Evolutionary conservation across 2,797 vertebrate genomes (phyloP).

Genomic region (Sebastes ruberrimus): DNA sequence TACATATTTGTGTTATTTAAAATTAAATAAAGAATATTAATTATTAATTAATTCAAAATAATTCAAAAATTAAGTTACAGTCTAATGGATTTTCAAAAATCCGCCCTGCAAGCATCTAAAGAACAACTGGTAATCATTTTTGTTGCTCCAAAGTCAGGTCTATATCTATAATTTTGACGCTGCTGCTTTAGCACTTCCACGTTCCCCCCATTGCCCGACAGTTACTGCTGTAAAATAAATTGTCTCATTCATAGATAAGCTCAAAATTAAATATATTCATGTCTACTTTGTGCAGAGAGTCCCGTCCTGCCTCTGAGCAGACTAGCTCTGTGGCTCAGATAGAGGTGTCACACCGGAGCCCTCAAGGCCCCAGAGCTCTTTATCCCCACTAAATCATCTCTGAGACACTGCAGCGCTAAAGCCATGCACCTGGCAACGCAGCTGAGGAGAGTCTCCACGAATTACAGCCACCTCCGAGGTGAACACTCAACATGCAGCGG

Average conservation of each 20-base stretch:
- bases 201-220: neutral
- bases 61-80: too few relatives aligned
- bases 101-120: neutral
- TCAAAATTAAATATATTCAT: slow-evolving; percentile 2
- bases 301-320: neutral
- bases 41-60: too few relatives aligned
- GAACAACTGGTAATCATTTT: neutral
- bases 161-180: neutral
- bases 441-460: slow-evolving; percentile 10
- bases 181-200: neutral
- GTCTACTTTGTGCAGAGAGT: neutral
- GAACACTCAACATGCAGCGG: neutral
- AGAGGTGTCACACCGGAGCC: slow-evolving; percentile 18
- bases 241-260: neutral
- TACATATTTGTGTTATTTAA: too few relatives aligned
- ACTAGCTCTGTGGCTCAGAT: slow-evolving; percentile 31
- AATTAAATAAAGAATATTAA: neutral
- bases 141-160: neutral
- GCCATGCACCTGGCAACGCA: slow-evolving; percentile 27
- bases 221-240: neutral
- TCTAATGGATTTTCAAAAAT: neutral
- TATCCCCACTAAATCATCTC: slow-evolving; percentile 37
- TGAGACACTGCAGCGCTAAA: slow-evolving; percentile 12
- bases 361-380: slow-evolving; percentile 18
- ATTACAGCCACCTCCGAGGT: neutral